Percentiles rank a stretch among this genome's conserved stretches.
phyloP scores from a whole-genome alignment of 2,888 invertebrate genomes.

The Allygus modestus region DNA sequence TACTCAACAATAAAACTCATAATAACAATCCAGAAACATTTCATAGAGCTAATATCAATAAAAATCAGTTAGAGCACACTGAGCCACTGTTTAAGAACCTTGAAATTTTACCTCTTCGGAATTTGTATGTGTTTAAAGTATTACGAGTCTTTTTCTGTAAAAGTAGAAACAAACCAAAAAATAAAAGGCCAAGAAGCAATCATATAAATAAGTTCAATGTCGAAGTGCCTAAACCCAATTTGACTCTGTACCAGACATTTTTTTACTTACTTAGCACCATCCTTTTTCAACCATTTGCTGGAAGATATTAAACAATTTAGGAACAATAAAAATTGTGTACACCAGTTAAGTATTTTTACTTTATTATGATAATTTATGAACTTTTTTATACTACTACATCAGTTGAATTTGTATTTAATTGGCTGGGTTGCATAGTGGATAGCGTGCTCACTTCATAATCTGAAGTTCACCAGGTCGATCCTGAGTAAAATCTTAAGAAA shows the following conservation, averaged over 20 bases:
- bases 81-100: not conserved
- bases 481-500: too few species aligned
- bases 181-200: not conserved
- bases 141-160: not conserved
- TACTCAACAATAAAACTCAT: not conserved
- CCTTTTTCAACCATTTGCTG: not conserved
- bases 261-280: not conserved
- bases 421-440: too few species aligned
- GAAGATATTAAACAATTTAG: too few species aligned
- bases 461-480: too few species aligned
- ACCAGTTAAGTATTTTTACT: too few species aligned
- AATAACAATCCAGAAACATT: not conserved
- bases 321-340: too few species aligned
- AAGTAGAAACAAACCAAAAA: not conserved
- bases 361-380: too few species aligned
- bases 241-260: not conserved
- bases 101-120: not conserved
- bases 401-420: too few species aligned
- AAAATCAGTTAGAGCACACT: not conserved
- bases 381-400: too few species aligned
- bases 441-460: too few species aligned
- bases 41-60: too few species aligned
- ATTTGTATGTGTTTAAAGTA: not conserved
- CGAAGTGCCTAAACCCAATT: not conserved
- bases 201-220: not conserved